Conservation (phyloP, 2,797 vertebrate species). For the Gymnoscopelus braueri region DNA sequence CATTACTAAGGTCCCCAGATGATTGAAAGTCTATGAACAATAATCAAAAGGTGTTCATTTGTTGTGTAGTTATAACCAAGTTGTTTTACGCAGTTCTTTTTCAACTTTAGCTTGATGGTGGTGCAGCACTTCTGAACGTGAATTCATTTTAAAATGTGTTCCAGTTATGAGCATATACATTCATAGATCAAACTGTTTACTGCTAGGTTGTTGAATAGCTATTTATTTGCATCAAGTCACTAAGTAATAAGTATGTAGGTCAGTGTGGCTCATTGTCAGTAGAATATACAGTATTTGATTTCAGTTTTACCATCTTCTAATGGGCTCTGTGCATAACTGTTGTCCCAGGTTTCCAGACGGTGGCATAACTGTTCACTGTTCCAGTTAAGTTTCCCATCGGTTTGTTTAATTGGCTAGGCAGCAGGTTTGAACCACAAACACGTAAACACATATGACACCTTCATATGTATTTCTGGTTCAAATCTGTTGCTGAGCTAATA, state of each 20-base stretch:
- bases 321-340: no score
- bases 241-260: background rate
- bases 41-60: constrained; percentile 5
- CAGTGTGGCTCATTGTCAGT: no score
- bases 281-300: background rate
- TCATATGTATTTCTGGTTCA: no score
- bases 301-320: background rate
- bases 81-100: constrained; percentile 3
- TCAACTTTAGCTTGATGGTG: constrained; percentile 3
- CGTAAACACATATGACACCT: no score
- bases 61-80: constrained; percentile 2
- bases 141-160: background rate
- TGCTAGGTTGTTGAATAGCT: constrained; percentile 49
- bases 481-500: no score
- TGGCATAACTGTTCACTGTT: no score
- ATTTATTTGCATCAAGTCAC: constrained; percentile 33
- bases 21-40: background rate
- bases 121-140: background rate
- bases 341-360: no score
- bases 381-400: no score
- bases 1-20: background rate
- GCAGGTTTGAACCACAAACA: no score
- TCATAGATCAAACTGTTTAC: background rate
- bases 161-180: background rate
- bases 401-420: no score